Conservation (phyloP, 1,140 invertebrate species). For the Scaptodrosophila lebanonensis region DNA sequence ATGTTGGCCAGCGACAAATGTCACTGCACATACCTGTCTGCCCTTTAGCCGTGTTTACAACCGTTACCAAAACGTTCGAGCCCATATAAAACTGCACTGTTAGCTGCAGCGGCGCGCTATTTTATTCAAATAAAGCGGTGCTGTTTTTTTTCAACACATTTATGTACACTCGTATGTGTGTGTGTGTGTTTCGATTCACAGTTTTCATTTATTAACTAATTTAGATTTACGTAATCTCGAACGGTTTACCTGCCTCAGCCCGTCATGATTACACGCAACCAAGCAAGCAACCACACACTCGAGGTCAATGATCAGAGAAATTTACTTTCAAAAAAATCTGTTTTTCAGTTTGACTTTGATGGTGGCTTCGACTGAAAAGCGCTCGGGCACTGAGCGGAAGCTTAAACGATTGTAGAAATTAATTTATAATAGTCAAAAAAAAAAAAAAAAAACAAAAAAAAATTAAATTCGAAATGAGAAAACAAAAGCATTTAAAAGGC, state of each 20-base stretch:
- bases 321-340: constrained; percentile 66
- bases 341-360: constrained; percentile 42
- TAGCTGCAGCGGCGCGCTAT: constrained; percentile 36
- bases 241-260: constrained; percentile 44
- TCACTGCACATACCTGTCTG: not conserved
- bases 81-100: constrained; percentile 45
- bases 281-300: too few relatives aligned
- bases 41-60: constrained; percentile 17
- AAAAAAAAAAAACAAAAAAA: not conserved
- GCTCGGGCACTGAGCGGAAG: constrained; percentile 47
- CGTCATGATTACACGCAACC: constrained; percentile 62
- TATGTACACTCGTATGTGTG: constrained; percentile 46
- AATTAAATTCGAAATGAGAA: constrained; percentile 7
- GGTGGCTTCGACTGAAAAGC: constrained; percentile 51
- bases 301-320: constrained; percentile 75
- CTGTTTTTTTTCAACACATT: constrained; percentile 52
- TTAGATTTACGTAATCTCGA: constrained; percentile 68
- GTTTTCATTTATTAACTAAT: constrained; percentile 75
- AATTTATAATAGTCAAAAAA: constrained; percentile 47
- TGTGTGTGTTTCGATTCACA: constrained; percentile 66
- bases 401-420: constrained; percentile 39
- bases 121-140: constrained; percentile 53
- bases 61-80: constrained; percentile 26
- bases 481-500: constrained; percentile 9
- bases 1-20: not conserved